A percentile compares a stretch with the other conserved stretches of the same genome.
phyloP scores from a whole-genome alignment of 2,113 vertebrate genomes.

The Zapus hudsonius region DNA sequence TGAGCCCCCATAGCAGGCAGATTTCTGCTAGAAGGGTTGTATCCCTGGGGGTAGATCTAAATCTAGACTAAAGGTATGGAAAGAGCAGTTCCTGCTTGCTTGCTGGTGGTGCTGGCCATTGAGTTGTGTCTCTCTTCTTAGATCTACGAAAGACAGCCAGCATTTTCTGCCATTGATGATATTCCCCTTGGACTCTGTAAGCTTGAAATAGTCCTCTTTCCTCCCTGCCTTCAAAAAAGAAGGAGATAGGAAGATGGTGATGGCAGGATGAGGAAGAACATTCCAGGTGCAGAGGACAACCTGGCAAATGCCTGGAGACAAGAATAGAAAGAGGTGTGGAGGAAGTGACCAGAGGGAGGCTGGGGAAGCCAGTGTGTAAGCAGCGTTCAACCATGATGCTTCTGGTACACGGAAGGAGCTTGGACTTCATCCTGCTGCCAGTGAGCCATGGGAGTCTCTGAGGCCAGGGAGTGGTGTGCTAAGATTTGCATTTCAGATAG shows the following conservation, averaged over 20 bases:
- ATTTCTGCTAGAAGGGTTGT: too few relatives aligned
- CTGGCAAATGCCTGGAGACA: background rate
- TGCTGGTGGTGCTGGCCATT: too few relatives aligned
- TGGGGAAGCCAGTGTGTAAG: background rate
- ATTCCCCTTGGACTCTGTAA: too few relatives aligned
- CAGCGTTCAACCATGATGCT: background rate
- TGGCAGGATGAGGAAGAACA: background rate
- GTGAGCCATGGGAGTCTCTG: background rate
- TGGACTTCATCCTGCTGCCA: background rate
- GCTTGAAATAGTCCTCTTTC: too few relatives aligned
- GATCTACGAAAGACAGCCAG: too few relatives aligned
- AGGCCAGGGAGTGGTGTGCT: background rate
- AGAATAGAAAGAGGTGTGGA: background rate
- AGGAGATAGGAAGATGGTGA: background rate
- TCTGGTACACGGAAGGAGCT: background rate
- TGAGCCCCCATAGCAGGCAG: too few relatives aligned
- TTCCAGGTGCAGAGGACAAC: background rate
- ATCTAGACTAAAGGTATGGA: too few relatives aligned
- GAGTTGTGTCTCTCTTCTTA: too few relatives aligned
- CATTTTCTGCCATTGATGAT: too few relatives aligned
- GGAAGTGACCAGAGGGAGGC: background rate
- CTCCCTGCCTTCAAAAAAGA: too few relatives aligned
- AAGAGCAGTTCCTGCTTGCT: too few relatives aligned
- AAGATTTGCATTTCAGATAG: slow-evolving; percentile 51
- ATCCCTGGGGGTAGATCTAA: too few relatives aligned